Conservation (phyloP, 2,888 invertebrate species). For the Leucania comma region DNA sequence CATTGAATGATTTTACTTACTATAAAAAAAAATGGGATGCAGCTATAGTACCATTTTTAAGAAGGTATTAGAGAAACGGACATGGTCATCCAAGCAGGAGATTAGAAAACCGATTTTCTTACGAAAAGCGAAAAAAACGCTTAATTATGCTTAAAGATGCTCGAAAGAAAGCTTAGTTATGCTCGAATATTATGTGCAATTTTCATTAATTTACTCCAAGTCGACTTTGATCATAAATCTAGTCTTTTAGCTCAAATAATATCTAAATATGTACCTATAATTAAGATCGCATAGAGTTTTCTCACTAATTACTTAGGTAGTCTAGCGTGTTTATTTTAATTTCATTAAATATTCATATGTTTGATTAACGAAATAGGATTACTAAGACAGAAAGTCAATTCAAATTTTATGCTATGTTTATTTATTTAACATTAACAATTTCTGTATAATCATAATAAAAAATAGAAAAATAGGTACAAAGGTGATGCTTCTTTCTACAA, state of each 20-base stretch:
- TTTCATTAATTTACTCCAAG: background rate
- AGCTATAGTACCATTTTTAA: background rate
- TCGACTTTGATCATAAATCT: conserved; percentile 3
- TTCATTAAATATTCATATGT: conserved; percentile 40
- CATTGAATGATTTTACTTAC: no score
- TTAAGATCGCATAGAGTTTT: conserved; percentile 17
- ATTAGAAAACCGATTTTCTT: conserved; percentile 7
- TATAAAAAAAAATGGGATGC: no score
- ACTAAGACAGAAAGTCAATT: conserved; percentile 13
- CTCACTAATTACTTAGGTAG: conserved; percentile 29
- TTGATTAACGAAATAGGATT: conserved; percentile 19
- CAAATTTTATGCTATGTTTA: no score
- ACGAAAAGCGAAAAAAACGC: no score
- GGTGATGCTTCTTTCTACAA: no score
- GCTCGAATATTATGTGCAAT: background rate
- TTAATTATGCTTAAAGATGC: no score
- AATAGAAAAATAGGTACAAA: no score
- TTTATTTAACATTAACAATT: no score
- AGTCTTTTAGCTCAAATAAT: conserved; percentile 13
- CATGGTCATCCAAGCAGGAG: background rate
- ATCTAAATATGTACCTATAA: background rate
- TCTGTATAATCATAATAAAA: no score
- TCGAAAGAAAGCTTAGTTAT: background rate
- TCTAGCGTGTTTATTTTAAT: conserved; percentile 35
- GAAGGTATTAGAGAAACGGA: background rate